These are phyloP conservation scores for Rhagoletis pomonella DNA, from an alignment of 1,140 invertebrate species.

Conservation along the genomic window DNA sequence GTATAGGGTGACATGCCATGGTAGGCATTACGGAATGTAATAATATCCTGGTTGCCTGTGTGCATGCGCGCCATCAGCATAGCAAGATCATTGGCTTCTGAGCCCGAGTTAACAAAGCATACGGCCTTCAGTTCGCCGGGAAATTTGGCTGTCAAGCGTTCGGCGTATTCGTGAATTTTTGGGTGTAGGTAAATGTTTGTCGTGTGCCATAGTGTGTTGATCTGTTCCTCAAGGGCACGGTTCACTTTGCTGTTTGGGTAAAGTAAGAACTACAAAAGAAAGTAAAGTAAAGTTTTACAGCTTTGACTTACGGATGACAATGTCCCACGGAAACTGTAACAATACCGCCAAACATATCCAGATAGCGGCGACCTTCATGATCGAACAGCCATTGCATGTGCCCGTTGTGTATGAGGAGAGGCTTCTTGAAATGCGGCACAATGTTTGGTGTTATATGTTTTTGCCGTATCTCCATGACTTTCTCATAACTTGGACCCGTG, in stretches of 20 bases:
- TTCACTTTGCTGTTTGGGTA: slow-evolving; percentile 81
- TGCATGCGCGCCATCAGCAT: slow-evolving; percentile 89
- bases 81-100: slow-evolving; percentile 97
- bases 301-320: slow-evolving; percentile 92
- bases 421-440: slow-evolving; percentile 87
- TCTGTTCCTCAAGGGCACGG: slow-evolving; percentile 85
- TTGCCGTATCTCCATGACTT: slow-evolving; percentile 77
- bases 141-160: slow-evolving; percentile 86
- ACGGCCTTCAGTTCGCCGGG: slow-evolving; percentile 91
- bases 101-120: slow-evolving; percentile 96
- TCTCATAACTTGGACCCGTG: slow-evolving; percentile 78
- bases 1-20: slow-evolving; percentile 91
- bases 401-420: slow-evolving; percentile 89
- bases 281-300: neutral
- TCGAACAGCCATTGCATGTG: slow-evolving; percentile 96
- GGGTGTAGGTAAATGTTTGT: slow-evolving; percentile 94
- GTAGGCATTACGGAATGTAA: slow-evolving; percentile 91
- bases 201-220: slow-evolving; percentile 90
- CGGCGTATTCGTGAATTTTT: slow-evolving; percentile 92
- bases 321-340: slow-evolving; percentile 98
- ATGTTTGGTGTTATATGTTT: slow-evolving; percentile 83
- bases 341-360: slow-evolving; percentile 97
- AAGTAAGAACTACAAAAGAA: neutral
- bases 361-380: slow-evolving; percentile 87
- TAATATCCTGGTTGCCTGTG: slow-evolving; percentile 88